These are phyloP conservation scores for Bellardia bayeri DNA, from an alignment of 2,888 invertebrate species.

Conservation along the genomic window DNA sequence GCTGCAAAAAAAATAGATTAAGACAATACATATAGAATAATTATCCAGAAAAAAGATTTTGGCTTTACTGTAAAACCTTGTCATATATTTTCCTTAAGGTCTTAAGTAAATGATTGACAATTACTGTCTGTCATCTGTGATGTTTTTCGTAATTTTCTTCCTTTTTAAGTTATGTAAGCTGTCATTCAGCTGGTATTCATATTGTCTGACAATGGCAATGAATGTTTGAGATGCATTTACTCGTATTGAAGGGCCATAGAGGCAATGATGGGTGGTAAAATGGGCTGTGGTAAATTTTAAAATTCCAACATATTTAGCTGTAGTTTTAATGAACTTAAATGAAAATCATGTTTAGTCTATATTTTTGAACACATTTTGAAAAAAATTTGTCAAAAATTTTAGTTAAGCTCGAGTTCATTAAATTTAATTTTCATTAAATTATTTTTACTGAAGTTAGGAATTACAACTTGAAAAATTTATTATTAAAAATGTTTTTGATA, in stretches of 20 bases:
- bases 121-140: neutral
- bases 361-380: too few species aligned
- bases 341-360: too few species aligned
- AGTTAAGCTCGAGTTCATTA: too few species aligned
- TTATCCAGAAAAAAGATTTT: neutral
- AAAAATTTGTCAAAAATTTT: too few species aligned
- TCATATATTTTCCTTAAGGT: neutral
- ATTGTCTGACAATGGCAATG: neutral
- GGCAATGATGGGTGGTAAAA: too few species aligned
- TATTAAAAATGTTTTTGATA: too few species aligned
- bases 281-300: neutral
- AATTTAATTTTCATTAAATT: too few species aligned
- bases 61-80: neutral
- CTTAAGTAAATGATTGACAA: constrained; percentile 3
- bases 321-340: too few species aligned
- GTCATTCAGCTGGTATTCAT: neutral
- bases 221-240: neutral
- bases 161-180: neutral
- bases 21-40: neutral
- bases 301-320: too few species aligned
- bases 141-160: neutral
- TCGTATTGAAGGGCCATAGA: neutral
- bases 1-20: neutral
- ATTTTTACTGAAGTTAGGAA: too few species aligned
- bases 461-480: too few species aligned